Conservation (phyloP, 2,888 invertebrate genomes). For the Maniola hyperantus region DNA sequence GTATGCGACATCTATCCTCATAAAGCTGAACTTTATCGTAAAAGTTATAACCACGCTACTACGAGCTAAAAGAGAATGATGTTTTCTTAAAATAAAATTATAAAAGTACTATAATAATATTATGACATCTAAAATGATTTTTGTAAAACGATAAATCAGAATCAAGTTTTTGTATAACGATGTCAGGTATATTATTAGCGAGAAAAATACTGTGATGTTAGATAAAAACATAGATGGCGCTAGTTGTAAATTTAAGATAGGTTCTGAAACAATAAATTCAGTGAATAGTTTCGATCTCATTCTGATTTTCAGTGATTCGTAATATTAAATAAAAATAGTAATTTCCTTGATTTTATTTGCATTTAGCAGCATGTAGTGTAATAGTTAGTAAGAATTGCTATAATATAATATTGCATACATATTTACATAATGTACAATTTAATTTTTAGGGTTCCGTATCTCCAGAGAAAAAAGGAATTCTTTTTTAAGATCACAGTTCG, state of each 20-base stretch:
- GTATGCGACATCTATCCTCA: constrained; percentile 63
- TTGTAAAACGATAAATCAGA: no score
- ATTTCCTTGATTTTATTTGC: no score
- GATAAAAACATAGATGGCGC: constrained; percentile 31
- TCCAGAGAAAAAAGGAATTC: no score
- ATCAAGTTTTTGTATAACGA: not conserved
- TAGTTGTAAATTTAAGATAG: constrained; percentile 11
- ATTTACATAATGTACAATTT: no score
- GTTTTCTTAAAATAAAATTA: not conserved
- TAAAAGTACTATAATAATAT: not conserved
- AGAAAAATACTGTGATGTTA: not conserved
- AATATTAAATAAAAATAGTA: not conserved
- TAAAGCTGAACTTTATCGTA: constrained; percentile 54
- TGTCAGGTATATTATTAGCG: not conserved
- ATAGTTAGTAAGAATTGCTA: no score
- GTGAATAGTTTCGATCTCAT: not conserved
- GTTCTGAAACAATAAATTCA: not conserved
- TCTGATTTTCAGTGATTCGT: not conserved
- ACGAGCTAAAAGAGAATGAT: not conserved
- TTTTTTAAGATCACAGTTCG: no score
- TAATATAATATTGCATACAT: no score
- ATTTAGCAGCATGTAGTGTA: no score
- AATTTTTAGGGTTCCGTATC: no score
- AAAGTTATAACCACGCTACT: not conserved
- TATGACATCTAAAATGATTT: not conserved